A percentile compares a stretch with the other conserved stretches of the same genome.
These are phyloP conservation scores for Charanyca ferruginea DNA, from an alignment of 2,888 invertebrate genomes.

Conservation along the genomic window DNA sequence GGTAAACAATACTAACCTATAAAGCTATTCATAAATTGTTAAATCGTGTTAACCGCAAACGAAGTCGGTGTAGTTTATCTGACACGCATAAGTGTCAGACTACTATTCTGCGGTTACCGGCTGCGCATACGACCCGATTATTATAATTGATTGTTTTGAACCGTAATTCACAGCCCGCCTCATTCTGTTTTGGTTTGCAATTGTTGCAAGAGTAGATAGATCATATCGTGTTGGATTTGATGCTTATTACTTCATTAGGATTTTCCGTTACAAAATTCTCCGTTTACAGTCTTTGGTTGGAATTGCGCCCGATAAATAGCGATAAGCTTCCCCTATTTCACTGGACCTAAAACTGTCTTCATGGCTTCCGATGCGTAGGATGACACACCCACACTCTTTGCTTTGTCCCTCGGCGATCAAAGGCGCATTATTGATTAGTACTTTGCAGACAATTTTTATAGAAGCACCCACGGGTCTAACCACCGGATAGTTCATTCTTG, in stretches of 20 bases:
- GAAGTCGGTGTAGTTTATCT: conserved; percentile 58
- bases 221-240: not conserved
- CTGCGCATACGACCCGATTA: conserved; percentile 72
- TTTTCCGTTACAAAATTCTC: conserved; percentile 11
- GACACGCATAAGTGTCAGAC: conserved; percentile 61
- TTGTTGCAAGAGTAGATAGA: not conserved
- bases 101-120: conserved; percentile 69
- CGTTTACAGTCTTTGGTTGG: conserved; percentile 19
- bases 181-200: conserved; percentile 28
- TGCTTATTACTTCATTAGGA: not conserved
- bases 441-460: conserved; percentile 28
- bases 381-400: conserved; percentile 33
- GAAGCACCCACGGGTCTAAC: conserved; percentile 17
- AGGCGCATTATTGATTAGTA: conserved; percentile 30
- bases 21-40: conserved; percentile 51
- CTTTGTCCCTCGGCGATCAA: conserved; percentile 29
- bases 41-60: conserved; percentile 62
- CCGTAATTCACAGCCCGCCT: conserved; percentile 40
- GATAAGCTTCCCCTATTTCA: conserved; percentile 38
- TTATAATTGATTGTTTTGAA: conserved; percentile 64
- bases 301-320: conserved; percentile 27
- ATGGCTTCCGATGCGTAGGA: conserved; percentile 12
- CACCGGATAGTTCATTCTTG: too few relatives aligned
- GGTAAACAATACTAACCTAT: conserved; percentile 59
- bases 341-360: conserved; percentile 39